These are phyloP conservation scores for Tenrec ecaudatus DNA, from an alignment of 2,113 vertebrate species.

Conservation along the genomic window DNA sequence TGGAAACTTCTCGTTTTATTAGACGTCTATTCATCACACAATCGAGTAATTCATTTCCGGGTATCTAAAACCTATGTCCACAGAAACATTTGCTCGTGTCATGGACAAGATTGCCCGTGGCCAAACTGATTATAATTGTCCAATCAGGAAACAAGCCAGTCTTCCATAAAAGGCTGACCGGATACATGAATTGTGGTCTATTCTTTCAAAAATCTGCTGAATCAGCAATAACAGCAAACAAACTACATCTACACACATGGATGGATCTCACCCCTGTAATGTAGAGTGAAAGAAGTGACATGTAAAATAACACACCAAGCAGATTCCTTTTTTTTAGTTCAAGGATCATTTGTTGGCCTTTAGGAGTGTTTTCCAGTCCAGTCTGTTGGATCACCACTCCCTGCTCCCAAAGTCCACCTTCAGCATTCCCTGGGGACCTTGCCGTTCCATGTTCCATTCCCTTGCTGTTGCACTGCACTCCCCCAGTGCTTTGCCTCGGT, in stretches of 20 bases:
- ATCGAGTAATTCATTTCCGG: too few relatives aligned
- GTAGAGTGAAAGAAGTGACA: background rate
- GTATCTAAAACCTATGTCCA: too few relatives aligned
- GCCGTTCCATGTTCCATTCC: too few relatives aligned
- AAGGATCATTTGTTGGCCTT: too few relatives aligned
- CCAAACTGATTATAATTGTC: background rate
- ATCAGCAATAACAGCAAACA: background rate
- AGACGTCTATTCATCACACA: too few relatives aligned
- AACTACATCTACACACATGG: background rate
- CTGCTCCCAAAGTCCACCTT: too few relatives aligned
- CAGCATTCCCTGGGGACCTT: too few relatives aligned
- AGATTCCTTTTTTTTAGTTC: fast-evolving
- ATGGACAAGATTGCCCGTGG: fast-evolving
- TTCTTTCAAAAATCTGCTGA: background rate
- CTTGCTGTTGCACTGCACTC: too few relatives aligned
- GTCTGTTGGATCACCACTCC: too few relatives aligned
- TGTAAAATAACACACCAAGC: background rate
- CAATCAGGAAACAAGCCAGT: background rate
- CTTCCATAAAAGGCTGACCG: background rate
- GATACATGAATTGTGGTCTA: background rate
- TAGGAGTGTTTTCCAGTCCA: too few relatives aligned
- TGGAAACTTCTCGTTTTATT: too few relatives aligned
- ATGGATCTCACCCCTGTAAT: background rate
- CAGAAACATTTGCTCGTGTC: background rate
- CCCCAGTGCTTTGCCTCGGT: too few relatives aligned